Percentiles rank a stretch among this genome's conserved stretches.
Conservation (phyloP, 2,113 vertebrate species). For the Xenotilapia longispinis region DNA sequence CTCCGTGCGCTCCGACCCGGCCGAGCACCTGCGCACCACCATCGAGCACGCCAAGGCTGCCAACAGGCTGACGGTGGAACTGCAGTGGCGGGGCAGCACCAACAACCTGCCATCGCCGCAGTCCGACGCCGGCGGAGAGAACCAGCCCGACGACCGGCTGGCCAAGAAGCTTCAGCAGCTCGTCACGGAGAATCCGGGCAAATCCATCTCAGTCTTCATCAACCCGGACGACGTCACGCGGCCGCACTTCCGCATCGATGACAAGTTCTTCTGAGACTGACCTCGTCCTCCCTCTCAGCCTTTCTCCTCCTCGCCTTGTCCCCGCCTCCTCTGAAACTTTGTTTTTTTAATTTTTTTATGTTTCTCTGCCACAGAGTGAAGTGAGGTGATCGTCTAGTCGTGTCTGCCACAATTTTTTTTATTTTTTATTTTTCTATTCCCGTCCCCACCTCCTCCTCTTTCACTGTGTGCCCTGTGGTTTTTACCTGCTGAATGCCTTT, state of each 20-base stretch:
- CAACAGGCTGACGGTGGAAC: constrained; percentile 83
- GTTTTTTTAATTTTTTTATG: constrained; percentile 16
- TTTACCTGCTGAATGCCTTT: constrained; percentile 50
- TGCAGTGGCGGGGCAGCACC: constrained; percentile 80
- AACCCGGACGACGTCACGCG: constrained; percentile 95
- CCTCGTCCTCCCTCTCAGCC: not conserved
- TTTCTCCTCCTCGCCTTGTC: not conserved
- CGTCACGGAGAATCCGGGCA: constrained; percentile 96
- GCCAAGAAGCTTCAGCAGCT: constrained; percentile 98
- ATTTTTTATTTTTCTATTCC: constrained; percentile 50
- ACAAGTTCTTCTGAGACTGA: constrained; percentile 92
- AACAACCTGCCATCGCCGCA: constrained; percentile 80
- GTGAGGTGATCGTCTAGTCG: constrained; percentile 38
- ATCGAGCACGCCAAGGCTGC: constrained; percentile 91
- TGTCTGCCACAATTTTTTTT: constrained; percentile 51
- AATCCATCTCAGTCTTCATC: constrained; percentile 98
- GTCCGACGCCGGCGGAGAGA: constrained; percentile 77
- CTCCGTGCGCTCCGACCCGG: constrained; percentile 88
- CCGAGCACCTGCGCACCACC: constrained; percentile 89
- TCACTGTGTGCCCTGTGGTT: constrained; percentile 45
- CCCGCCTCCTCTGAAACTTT: constrained; percentile 19
- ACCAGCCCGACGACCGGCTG: constrained; percentile 87
- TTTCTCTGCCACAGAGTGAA: constrained; percentile 40
- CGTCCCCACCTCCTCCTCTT: not conserved
- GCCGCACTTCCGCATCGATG: constrained; percentile 96